phyloP scores from a whole-genome alignment of 2,113 vertebrate genomes.

The Prunella fulvescens region DNA sequence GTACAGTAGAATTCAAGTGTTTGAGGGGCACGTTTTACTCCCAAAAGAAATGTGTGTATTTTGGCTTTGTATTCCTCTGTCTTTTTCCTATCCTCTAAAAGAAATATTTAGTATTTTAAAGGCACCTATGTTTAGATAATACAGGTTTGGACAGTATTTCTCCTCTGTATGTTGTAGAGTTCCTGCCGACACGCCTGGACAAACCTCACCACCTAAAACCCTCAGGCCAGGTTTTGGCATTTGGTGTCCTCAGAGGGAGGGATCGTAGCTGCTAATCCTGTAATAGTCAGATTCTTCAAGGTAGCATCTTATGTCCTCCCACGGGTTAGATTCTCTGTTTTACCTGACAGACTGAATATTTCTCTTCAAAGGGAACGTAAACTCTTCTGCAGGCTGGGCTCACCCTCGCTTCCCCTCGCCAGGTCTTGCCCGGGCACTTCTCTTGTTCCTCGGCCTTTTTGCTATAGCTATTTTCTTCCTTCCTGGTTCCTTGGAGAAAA shows the following conservation, averaged over 20 bases:
- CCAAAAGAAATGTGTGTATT: background rate
- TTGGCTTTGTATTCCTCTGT: background rate
- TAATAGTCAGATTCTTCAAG: conserved; percentile 56
- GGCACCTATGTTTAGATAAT: conserved; percentile 4
- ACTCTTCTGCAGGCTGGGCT: background rate
- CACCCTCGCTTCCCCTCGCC: background rate
- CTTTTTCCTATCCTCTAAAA: background rate
- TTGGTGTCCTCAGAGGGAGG: conserved; percentile 16
- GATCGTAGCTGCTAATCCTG: conserved; percentile 50
- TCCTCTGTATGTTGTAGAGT: background rate
- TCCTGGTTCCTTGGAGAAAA: background rate
- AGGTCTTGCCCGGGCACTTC: background rate
- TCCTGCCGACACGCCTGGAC: conserved; percentile 29
- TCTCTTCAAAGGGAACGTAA: conserved; percentile 1
- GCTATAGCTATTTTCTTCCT: background rate
- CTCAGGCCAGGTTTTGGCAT: conserved; percentile 17
- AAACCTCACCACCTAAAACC: conserved; percentile 20
- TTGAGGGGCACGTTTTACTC: conserved; percentile 32
- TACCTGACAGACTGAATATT: conserved; percentile 1
- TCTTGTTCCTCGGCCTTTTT: background rate
- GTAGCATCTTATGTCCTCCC: conserved; percentile 50
- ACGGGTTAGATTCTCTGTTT: background rate
- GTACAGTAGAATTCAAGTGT: background rate
- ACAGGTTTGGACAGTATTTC: conserved; percentile 46
- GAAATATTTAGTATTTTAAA: background rate